Base-by-base conservation (phyloP, 2,888 invertebrate species). In the Eulithis prunata region DNA sequence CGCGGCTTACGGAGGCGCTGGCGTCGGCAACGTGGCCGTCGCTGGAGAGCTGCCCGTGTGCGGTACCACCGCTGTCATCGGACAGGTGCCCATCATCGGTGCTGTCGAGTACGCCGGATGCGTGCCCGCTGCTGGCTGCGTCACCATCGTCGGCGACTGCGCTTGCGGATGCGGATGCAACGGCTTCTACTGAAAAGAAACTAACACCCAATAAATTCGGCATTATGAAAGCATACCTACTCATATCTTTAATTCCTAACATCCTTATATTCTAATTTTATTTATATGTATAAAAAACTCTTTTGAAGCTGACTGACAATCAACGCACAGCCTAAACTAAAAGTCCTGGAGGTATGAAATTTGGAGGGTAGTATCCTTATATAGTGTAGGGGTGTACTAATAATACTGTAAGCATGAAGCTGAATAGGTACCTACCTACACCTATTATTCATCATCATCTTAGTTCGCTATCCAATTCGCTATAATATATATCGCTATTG, bases 31-130 rank as follows among this genome's bases (percentile, higher is more conserved):
- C 65, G 67, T 81, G 28, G 75, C 72, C 3, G 79, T 79, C 32
- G 73, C 72, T 7, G 81, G 82, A 1, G 77, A 77, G 65, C 68
- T 82, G 58, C 77, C 75, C n/a, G 84, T 81, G 12, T 75, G 71
- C 36, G 82, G 84, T 41, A 68, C 73, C 49, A 73, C 83, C 38
- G 64, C 70, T 32, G 62, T 74, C 43, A 55, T 64, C 7, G 73
- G 73, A 11, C 73, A 69, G 60, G 72, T 74, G 28, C 73, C 74
- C 62, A 71, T 74, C 65, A 72, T 76, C 57, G 76, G 75, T 10
- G 67, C 69, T 46, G 75, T 76, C 2, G 64, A 70, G 36, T 76
- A 72, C 72, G 64, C 57, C 7, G 75, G 75, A 8, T 66, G 66
- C 53, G 74, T 73, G 4, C 47, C 57, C 62, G 77, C 74, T 41